Base-by-base conservation (phyloP, 2,888 invertebrate genomes). In the Brachyptera putata region DNA sequence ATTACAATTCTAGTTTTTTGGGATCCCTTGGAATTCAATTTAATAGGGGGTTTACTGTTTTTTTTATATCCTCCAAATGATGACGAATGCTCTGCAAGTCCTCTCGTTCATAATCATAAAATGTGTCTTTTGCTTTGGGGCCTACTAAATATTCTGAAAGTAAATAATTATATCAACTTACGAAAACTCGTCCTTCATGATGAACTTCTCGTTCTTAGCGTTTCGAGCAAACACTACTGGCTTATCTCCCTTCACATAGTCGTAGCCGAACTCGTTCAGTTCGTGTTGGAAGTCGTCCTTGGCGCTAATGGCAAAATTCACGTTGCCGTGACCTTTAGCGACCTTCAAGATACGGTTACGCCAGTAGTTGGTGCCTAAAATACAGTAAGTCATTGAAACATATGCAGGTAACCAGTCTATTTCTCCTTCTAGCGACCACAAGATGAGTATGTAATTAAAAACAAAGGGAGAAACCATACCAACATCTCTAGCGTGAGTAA, bases 211-310 rank as follows among this genome's bases (percentile, higher is more conserved):
- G 68, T 89, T 90, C 65, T 89, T 86, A 5, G 80, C 81, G 73
- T 95, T 90, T 58, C 87, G 84, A 3, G 89, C 95, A 61, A 92
- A 84, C 36, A 96, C 84, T 21, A 91, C 81, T 0, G 97, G 97
- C 73, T 95, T 96, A 69, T 95, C 95, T 13, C 87, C 87, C 70
- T 87, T 84, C 39, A 86, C 85, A 72, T 85, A 92, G 71, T 91
- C 90, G 63, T 96, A 83, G 60, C 98, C 98, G 75, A 85, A 95
- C 75, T 98, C 97, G 69, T 91, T 91, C 67, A 98, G 77, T 75
- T 99, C 99, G 68, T 92, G 88, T 62, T 89, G 88, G 83, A 97
- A 97, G 69, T 96, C 95, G 70, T 92, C 92, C 74, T 91, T 92
- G 73, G 90, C 86, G 75, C 95, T 89, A 66, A 99, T 81, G 1